A percentile compares a stretch with the other conserved stretches of the same genome.
Evolutionary conservation across 1,140 invertebrate genomes (phyloP).

Genomic region (Notospermus geniculatus): DNA sequence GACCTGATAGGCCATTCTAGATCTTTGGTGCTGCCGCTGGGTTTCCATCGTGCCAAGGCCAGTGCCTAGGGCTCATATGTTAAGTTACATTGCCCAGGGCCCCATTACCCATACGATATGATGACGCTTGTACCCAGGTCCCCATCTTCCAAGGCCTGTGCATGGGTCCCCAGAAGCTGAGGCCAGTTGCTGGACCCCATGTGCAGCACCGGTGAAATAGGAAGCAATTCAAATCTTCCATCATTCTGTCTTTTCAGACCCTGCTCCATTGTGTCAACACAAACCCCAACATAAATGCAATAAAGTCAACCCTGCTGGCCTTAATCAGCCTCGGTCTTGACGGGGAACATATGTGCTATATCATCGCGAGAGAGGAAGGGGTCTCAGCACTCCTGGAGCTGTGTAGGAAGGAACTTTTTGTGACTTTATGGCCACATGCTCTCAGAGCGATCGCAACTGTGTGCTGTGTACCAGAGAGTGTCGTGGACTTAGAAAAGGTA

Average conservation of each 20-base stretch:
- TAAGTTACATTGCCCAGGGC: too few species aligned
- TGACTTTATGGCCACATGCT: slow-evolving; percentile 64
- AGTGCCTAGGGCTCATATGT: too few species aligned
- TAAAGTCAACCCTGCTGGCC: slow-evolving; percentile 39
- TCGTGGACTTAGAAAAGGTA: slow-evolving; percentile 76
- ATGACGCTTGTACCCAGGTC: too few species aligned
- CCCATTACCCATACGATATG: too few species aligned
- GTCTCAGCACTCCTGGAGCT: slow-evolving; percentile 66
- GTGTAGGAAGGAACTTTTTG: slow-evolving; percentile 63
- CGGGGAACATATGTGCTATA: slow-evolving; percentile 63
- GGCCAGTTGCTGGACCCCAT: too few species aligned
- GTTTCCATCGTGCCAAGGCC: too few species aligned
- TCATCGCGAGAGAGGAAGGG: slow-evolving; percentile 63
- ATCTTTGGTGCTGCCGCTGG: too few species aligned
- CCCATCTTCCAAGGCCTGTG: too few species aligned
- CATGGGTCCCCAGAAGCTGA: too few species aligned
- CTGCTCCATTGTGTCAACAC: slow-evolving; percentile 39
- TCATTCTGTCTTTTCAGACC: slow-evolving; percentile 41
- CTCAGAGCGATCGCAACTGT: slow-evolving; percentile 76
- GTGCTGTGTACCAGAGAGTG: slow-evolving; percentile 71
- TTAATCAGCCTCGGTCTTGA: slow-evolving; percentile 54
- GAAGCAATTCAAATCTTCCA: too few species aligned
- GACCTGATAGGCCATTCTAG: too few species aligned
- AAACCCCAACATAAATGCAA: slow-evolving; percentile 33
- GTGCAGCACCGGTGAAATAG: too few species aligned